A percentile compares a stretch with the other conserved stretches of the same genome.
These are phyloP conservation scores for Diadema setosum DNA, from an alignment of 35 echinoderm and acorn worm species.

Conservation along the genomic window DNA sequence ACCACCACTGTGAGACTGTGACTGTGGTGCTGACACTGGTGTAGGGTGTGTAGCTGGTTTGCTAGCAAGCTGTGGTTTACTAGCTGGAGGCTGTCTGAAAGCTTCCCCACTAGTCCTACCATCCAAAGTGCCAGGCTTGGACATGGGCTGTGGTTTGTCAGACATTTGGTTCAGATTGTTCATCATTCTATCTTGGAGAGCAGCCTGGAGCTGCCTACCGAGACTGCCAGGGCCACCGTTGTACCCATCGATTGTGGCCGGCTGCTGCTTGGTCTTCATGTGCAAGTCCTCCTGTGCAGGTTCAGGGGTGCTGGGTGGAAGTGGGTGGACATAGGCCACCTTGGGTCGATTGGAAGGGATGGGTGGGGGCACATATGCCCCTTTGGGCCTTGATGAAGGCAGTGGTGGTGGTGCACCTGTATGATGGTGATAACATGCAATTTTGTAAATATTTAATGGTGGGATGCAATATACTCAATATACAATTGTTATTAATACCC, in stretches of 20 bases:
- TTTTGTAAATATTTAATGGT: too few species aligned
- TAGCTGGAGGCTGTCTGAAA: background rate
- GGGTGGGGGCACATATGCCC: conserved; percentile 46
- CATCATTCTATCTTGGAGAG: conserved; percentile 33
- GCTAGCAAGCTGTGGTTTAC: background rate
- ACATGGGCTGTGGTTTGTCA: background rate
- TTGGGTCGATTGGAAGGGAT: conserved; percentile 39
- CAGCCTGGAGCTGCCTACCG: conserved; percentile 5
- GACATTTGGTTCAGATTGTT: background rate
- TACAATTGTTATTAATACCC: too few species aligned
- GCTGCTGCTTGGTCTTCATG: background rate
- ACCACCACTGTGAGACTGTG: background rate
- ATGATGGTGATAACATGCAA: too few species aligned
- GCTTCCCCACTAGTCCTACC: background rate
- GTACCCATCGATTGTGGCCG: background rate
- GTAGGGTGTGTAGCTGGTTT: background rate
- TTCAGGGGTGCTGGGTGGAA: background rate
- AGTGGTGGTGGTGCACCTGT: conserved; percentile 54
- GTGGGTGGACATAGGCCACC: conserved; percentile 42
- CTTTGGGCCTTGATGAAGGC: conserved; percentile 41
- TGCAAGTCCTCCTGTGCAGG: background rate
- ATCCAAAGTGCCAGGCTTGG: background rate
- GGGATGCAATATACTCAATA: too few species aligned
- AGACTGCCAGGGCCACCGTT: background rate
- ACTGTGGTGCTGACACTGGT: background rate